Percentiles rank a stretch among this genome's conserved stretches.
These are phyloP conservation scores for Platynereis dumerilii DNA, from an alignment of 2,888 invertebrate genomes.

Conservation along the genomic window DNA sequence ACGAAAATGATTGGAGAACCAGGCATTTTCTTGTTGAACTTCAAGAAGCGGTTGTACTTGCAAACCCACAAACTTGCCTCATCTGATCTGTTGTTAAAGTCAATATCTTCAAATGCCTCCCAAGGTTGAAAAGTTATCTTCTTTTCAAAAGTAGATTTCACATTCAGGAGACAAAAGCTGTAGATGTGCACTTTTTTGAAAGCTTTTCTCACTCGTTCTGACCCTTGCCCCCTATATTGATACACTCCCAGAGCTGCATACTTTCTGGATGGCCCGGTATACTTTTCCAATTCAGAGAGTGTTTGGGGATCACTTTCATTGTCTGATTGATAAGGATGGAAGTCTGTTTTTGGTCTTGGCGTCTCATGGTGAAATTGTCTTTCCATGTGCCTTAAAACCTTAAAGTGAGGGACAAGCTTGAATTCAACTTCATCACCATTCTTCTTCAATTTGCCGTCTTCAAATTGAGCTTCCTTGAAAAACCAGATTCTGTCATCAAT, in stretches of 20 bases:
- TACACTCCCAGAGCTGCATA: conserved; percentile 9
- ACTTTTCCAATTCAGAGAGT: neutral
- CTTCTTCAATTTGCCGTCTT: neutral
- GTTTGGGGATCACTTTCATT: no score
- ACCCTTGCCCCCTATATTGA: neutral
- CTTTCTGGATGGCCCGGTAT: conserved; percentile 14
- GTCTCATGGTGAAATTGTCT: neutral
- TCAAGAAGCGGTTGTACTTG: conserved; percentile 19
- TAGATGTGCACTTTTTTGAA: conserved; percentile 23
- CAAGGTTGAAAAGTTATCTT: conserved; percentile 15
- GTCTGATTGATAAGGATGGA: neutral
- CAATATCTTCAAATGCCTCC: conserved; percentile 21
- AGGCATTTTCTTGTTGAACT: neutral
- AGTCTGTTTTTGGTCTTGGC: neutral
- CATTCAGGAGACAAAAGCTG: conserved; percentile 19
- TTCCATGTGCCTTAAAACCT: conserved; percentile 7
- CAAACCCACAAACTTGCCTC: conserved; percentile 18
- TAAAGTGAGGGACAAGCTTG: neutral
- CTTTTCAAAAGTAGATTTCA: conserved; percentile 15
- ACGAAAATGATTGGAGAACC: neutral
- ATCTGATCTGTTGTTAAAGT: conserved; percentile 24
- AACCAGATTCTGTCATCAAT: conserved; percentile 26
- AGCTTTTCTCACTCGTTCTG: neutral
- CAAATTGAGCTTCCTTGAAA: neutral
- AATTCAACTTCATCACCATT: neutral